These are phyloP conservation scores for Phthorimaea operculella DNA, from an alignment of 1,140 invertebrate genomes.

Conservation along the genomic window DNA sequence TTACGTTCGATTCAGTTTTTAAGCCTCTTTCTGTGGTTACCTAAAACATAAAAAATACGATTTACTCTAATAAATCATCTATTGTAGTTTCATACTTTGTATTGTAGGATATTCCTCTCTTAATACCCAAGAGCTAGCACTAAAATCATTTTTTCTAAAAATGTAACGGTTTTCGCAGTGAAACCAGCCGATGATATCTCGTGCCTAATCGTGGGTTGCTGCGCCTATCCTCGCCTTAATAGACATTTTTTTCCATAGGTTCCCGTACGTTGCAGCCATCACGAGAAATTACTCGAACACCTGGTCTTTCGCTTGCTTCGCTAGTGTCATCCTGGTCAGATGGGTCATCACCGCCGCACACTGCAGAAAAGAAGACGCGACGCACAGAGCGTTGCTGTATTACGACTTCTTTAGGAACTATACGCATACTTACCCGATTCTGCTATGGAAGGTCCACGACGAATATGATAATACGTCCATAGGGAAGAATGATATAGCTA, in stretches of 20 bases:
- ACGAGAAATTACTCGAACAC: constrained; percentile 29
- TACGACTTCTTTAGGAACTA: constrained; percentile 38
- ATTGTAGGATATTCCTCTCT: too few relatives aligned
- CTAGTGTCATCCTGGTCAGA: constrained; percentile 36
- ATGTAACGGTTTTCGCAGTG: too few relatives aligned
- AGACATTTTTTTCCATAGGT: constrained; percentile 28
- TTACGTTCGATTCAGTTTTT: too few relatives aligned
- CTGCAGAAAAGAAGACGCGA: constrained; percentile 32
- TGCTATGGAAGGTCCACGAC: constrained; percentile 46
- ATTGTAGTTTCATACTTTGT: too few relatives aligned
- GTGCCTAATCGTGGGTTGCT: too few relatives aligned
- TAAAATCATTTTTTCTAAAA: too few relatives aligned
- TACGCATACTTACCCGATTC: constrained; percentile 37
- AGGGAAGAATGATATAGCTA: constrained; percentile 40
- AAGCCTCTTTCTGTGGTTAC: too few relatives aligned
- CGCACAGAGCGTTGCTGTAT: constrained; percentile 35
- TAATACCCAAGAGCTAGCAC: too few relatives aligned
- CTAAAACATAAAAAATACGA: too few relatives aligned
- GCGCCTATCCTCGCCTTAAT: too few relatives aligned
- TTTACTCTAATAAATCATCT: too few relatives aligned
- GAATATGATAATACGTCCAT: constrained; percentile 30
- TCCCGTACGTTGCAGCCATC: constrained; percentile 38
- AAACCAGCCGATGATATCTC: too few relatives aligned
- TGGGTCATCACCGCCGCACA: constrained; percentile 53
- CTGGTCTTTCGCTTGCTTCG: constrained; percentile 49